Conservation (phyloP, 2,888 invertebrate species). For the Empis livida region DNA sequence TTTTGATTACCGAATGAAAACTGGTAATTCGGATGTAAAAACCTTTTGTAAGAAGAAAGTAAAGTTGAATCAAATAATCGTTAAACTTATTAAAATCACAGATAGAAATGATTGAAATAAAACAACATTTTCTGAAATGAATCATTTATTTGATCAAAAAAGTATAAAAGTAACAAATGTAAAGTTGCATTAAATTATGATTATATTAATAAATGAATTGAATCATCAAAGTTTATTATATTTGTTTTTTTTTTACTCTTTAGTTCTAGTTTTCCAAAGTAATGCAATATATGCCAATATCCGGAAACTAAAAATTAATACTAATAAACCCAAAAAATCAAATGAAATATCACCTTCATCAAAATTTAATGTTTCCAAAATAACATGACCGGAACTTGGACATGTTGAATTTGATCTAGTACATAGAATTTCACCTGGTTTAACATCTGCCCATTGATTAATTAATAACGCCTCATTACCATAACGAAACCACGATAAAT, state of each 20-base stretch:
- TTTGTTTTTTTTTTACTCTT: slow-evolving; percentile 33
- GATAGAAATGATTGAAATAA: too few relatives aligned
- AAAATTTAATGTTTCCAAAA: slow-evolving; percentile 68
- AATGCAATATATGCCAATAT: slow-evolving; percentile 64
- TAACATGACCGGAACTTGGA: slow-evolving; percentile 61
- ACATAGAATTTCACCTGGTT: slow-evolving; percentile 58
- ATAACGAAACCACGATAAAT: slow-evolving; percentile 85
- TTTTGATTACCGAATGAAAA: too few relatives aligned
- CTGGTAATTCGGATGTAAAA: too few relatives aligned
- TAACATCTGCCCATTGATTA: slow-evolving; percentile 78
- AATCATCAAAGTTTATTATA: not conserved
- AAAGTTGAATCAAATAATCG: too few relatives aligned
- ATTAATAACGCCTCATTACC: slow-evolving; percentile 79
- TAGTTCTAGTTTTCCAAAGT: slow-evolving; percentile 51
- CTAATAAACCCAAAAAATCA: slow-evolving; percentile 57
- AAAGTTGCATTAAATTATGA: too few relatives aligned
- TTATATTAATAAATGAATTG: too few relatives aligned
- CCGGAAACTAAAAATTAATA: slow-evolving; percentile 61
- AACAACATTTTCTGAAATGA: too few relatives aligned
- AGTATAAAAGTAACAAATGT: too few relatives aligned
- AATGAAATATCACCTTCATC: slow-evolving; percentile 51
- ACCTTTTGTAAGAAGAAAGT: too few relatives aligned
- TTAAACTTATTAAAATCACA: too few relatives aligned
- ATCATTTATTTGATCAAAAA: too few relatives aligned
- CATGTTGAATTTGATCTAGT: slow-evolving; percentile 62